Percentiles rank a stretch among this genome's conserved stretches.
These are phyloP conservation scores for Bombus waltoni DNA, from an alignment of 1,140 invertebrate genomes.

Conservation along the genomic window DNA sequence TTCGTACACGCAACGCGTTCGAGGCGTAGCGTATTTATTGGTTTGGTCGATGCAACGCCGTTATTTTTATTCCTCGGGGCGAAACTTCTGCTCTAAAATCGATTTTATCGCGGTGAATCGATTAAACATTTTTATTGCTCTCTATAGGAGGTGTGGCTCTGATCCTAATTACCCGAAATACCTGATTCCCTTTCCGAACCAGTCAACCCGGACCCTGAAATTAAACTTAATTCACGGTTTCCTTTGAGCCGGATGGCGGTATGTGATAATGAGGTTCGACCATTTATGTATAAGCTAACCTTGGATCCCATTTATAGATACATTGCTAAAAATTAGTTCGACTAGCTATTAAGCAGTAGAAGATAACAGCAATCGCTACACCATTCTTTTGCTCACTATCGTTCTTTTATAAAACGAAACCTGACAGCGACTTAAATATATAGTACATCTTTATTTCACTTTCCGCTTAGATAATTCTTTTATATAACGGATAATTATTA, in stretches of 20 bases:
- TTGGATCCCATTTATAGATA: slow-evolving; percentile 11
- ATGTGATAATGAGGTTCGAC: slow-evolving; percentile 44
- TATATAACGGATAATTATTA: neutral
- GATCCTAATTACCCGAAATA: slow-evolving; percentile 63
- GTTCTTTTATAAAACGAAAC: neutral
- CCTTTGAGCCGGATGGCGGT: slow-evolving; percentile 11
- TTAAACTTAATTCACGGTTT: slow-evolving; percentile 65
- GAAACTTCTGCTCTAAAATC: slow-evolving; percentile 12
- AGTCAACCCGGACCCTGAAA: slow-evolving; percentile 48
- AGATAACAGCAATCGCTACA: neutral
- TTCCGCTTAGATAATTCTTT: neutral
- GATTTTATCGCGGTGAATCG: slow-evolving; percentile 61
- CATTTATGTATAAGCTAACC: slow-evolving; percentile 7
- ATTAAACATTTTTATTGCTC: slow-evolving; percentile 52
- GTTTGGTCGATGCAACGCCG: neutral
- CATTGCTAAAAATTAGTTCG: neutral
- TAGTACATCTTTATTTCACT: too few species aligned
- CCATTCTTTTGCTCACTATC: neutral
- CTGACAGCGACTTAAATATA: neutral
- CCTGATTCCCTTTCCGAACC: slow-evolving; percentile 29
- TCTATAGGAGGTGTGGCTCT: slow-evolving; percentile 6
- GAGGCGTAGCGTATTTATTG: neutral
- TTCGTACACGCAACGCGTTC: neutral
- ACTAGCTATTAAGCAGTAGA: neutral
- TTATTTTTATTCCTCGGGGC: neutral